Conservation (phyloP, 1,140 invertebrate species). For the Scaptomyza montana region DNA sequence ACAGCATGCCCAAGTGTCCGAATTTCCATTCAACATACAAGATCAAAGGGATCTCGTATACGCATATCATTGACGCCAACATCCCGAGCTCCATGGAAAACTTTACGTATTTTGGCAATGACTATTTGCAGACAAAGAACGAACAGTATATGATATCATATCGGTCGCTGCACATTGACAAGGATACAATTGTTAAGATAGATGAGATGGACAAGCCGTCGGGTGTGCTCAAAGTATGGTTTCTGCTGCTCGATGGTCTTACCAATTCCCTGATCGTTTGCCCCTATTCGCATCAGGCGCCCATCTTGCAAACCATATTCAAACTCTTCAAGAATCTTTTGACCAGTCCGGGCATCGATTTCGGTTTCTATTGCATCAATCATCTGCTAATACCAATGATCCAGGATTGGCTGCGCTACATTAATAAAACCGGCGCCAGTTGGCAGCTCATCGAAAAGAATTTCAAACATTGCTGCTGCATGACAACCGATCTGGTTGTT, state of each 20-base stretch:
- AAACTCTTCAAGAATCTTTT: conserved; percentile 91
- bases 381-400: conserved; percentile 94
- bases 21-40: conserved; percentile 95
- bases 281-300: conserved; percentile 92
- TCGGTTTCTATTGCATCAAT: conserved; percentile 95
- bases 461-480: conserved; percentile 96
- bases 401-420: conserved; percentile 94
- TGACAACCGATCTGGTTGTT: conserved; percentile 95
- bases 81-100: conserved; percentile 91
- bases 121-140: conserved; percentile 83
- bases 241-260: conserved; percentile 94
- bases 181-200: conserved; percentile 85
- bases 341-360: conserved; percentile 91
- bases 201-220: conserved; percentile 90
- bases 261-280: conserved; percentile 92
- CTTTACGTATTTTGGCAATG: conserved; percentile 85
- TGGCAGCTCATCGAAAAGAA: conserved; percentile 92
- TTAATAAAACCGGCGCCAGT: conserved; percentile 87
- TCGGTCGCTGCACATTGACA: conserved; percentile 85
- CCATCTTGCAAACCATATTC: conserved; percentile 93
- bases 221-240: conserved; percentile 95
- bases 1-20: conserved; percentile 96
- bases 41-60: conserved; percentile 91
- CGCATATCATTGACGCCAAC: conserved; percentile 92
- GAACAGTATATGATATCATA: conserved; percentile 85